Base-by-base conservation (phyloP, 2,888 invertebrate species). In the Cosmopolites sordidus region DNA sequence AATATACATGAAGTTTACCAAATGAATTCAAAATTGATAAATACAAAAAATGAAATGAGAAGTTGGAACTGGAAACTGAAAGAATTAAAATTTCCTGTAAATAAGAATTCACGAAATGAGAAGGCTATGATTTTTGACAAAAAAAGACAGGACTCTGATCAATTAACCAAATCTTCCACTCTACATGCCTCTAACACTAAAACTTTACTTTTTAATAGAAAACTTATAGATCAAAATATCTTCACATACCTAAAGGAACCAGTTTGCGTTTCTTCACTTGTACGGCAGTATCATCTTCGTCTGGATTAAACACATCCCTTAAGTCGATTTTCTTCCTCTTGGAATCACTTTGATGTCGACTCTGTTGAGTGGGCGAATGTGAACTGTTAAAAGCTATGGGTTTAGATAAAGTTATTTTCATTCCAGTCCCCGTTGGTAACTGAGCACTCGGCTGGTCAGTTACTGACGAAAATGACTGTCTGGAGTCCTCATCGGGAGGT, bases 251-350 rank as follows among this genome's bases (percentile, higher is more conserved):
- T 68, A 87, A 75, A 63, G 87, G 87, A 70, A 88, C 86, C 63
- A 91, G 76, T 78, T 89, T 90, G 62, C 90, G 79, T 74, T 87
- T 88, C 70, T 87, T 88, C 49, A 76, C 74, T 52, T 75, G 73
- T 43, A 75, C 72, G 51, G 68, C 72, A 54, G 72, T 76, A 54
- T 84, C 84, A 62, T 87, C 87, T 62, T 91, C 91, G 62, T 91
- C 91, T 54, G 86, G 87, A 73, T 89, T 91, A 69, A 92, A 92
- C 2, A 92, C 90, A 66, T 89, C 89, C 60, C 87, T 84, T 0
- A 92, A 83, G 60, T 88, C 88, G 56, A 89, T 78, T 70, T 87
- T 89, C 74, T 87, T 89, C 66, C 72, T 65, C 61, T 86, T 84
- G 58, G 78, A 76, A 62, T 63, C 62, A 12, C 30, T 16, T 5